phyloP scores from a whole-genome alignment of 2,797 vertebrate species.

The Fistularia tabacaria region DNA sequence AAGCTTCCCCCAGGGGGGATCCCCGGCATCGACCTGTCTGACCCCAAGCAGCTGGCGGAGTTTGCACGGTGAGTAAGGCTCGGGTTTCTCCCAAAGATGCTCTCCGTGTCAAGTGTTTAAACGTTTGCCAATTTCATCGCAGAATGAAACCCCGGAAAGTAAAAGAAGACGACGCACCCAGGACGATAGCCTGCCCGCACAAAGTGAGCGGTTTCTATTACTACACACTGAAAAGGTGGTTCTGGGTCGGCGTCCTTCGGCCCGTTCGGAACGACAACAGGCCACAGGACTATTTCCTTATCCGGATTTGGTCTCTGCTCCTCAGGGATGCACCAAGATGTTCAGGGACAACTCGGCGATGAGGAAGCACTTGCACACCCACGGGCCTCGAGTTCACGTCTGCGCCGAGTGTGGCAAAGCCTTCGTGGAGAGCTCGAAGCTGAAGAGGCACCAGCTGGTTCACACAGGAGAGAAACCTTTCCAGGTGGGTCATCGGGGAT shows the following conservation, averaged over 20 bases:
- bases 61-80: conserved; percentile 88
- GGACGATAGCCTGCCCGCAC: conserved; percentile 99
- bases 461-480: conserved; percentile 99
- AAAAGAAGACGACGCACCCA: conserved; percentile 97
- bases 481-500: conserved; percentile 77
- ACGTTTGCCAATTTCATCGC: not conserved
- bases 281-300: no score
- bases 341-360: conserved; percentile 99
- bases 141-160: conserved; percentile 99
- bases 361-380: conserved; percentile 98
- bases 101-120: no score
- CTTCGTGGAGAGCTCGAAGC: conserved; percentile 98
- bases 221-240: no score
- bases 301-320: not conserved
- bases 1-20: conserved; percentile 97
- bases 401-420: conserved; percentile 99
- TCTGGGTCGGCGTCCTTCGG: no score
- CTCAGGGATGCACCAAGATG: conserved; percentile 98
- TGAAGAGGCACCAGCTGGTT: conserved; percentile 97
- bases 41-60: conserved; percentile 96
- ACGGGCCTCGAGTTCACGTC: conserved; percentile 95
- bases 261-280: no score
- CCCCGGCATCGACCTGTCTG: conserved; percentile 95
- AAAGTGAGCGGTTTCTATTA: conserved; percentile 83
- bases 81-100: not conserved